Evolutionary conservation across 2,113 vertebrate species (phyloP).

Genomic region (Saiga tatarica): DNA sequence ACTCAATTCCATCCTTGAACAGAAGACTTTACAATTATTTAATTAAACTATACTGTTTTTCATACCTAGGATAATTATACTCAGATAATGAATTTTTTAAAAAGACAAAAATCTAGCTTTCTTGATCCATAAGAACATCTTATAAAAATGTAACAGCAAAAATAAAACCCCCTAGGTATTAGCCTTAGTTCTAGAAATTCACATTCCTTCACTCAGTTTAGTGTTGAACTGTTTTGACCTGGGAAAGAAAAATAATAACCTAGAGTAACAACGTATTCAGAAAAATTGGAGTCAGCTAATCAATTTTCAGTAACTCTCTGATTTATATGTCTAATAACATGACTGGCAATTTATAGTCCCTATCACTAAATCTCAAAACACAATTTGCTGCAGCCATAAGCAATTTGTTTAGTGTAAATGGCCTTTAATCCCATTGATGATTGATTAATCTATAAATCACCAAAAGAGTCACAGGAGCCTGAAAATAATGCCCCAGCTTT

Average conservation of each 20-base stretch:
- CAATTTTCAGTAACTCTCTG: constrained; percentile 81
- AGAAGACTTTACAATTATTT: constrained; percentile 38
- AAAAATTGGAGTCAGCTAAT: constrained; percentile 79
- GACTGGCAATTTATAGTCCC: constrained; percentile 79
- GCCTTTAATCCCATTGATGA: constrained; percentile 80
- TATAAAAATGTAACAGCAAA: constrained; percentile 29
- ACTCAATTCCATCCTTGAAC: neutral
- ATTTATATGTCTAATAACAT: constrained; percentile 83
- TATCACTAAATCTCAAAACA: constrained; percentile 79
- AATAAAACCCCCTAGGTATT: constrained; percentile 20
- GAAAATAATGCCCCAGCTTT: constrained; percentile 31
- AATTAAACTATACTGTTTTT: constrained; percentile 57
- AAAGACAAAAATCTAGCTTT: constrained; percentile 55
- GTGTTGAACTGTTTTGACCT: constrained; percentile 70
- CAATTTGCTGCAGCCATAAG: constrained; percentile 77
- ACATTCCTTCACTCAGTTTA: constrained; percentile 62
- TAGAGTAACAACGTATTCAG: constrained; percentile 70
- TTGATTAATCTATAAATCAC: constrained; percentile 82
- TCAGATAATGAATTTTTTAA: neutral
- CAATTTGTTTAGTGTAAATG: constrained; percentile 77
- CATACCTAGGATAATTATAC: constrained; percentile 7
- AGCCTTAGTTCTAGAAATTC: constrained; percentile 62
- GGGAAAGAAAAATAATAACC: constrained; percentile 74
- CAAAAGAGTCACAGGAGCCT: constrained; percentile 58
- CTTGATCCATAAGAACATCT: constrained; percentile 27